phyloP scores from a whole-genome alignment of 2,113 vertebrate genomes.

The Urocolius indicus region DNA sequence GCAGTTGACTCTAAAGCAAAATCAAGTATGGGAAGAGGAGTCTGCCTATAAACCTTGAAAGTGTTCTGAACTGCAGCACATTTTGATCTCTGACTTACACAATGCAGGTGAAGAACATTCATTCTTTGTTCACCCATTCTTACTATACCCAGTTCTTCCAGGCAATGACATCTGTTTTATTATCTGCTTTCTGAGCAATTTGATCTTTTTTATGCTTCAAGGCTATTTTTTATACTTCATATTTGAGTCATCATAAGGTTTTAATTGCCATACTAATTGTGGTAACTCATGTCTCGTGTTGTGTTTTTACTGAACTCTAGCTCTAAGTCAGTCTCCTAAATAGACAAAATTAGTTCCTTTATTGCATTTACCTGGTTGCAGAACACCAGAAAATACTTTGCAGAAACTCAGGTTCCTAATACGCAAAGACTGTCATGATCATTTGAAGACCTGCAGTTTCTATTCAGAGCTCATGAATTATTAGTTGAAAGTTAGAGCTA shows the following conservation, averaged over 20 bases:
- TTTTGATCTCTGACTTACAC: not conserved
- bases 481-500: not conserved
- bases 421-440: not conserved
- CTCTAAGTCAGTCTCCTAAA: not conserved
- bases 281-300: not conserved
- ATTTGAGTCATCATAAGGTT: not conserved
- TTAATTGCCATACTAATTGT: not conserved
- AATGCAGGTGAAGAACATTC: not conserved
- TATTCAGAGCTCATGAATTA: not conserved
- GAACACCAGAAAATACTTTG: not conserved
- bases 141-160: not conserved
- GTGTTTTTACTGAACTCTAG: not conserved
- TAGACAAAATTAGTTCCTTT: not conserved
- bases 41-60: not conserved
- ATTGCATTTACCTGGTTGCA: not conserved
- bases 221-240: not conserved
- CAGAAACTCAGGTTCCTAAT: not conserved
- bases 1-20: not conserved
- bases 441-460: not conserved
- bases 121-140: not conserved
- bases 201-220: not conserved
- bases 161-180: not conserved
- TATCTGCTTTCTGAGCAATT: slow-evolving; percentile 1
- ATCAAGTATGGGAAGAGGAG: not conserved
- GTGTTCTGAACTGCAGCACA: not conserved